Evolutionary conservation across 2,113 vertebrate genomes (phyloP).

Genomic region (Copsychus sechellarum): DNA sequence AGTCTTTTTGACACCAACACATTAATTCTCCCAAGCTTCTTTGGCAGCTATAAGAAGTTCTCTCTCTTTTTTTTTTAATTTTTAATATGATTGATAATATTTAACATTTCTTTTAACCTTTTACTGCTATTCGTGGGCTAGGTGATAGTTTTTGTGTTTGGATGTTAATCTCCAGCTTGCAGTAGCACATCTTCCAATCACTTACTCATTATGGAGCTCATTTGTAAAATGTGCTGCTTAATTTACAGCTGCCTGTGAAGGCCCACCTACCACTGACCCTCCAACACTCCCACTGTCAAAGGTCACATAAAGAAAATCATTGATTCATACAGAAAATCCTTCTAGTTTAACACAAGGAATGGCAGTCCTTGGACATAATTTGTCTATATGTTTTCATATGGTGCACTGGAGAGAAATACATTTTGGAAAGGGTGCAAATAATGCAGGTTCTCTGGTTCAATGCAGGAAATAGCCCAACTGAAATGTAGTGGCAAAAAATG

Average conservation of each 20-base stretch:
- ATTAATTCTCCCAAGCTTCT: constrained; percentile 34
- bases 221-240: neutral
- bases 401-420: neutral
- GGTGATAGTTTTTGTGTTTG: neutral
- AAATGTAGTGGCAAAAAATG: neutral
- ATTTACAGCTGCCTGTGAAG: neutral
- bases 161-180: neutral
- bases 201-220: neutral
- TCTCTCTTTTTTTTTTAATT: neutral
- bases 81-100: constrained; percentile 44
- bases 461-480: neutral
- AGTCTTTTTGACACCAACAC: constrained; percentile 39
- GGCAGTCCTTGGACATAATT: neutral
- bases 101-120: constrained; percentile 42
- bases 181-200: neutral
- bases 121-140: neutral
- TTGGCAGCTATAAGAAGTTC: constrained; percentile 17
- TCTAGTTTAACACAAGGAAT: neutral
- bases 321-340: neutral
- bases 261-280: neutral
- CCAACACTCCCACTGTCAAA: neutral
- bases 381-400: neutral
- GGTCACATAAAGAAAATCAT: neutral
- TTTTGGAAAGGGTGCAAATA: neutral
- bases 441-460: neutral